Evolutionary conservation across 37 sponge, comb jelly and placozoan species (phyloP), one percentile per base, ranked within the genome.

Genomic region (Ianthella basta): DNA sequence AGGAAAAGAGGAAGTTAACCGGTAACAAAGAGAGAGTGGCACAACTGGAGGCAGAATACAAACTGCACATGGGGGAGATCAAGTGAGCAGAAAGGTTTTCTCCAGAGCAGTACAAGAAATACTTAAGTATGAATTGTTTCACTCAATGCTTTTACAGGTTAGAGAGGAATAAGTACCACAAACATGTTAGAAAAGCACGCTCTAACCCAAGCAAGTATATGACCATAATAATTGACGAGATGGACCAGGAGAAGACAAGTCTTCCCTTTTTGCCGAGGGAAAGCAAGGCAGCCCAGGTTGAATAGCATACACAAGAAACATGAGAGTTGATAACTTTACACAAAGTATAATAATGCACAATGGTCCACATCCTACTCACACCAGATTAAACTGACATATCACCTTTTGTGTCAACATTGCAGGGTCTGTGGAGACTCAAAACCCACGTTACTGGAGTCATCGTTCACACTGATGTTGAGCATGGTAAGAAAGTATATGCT

Each of bases 371-470:
- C n/a, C n/a, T n/a, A n/a, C n/a, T n/a, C n/a, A n/a, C n/a, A n/a
- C n/a, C n/a, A n/a, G n/a, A n/a, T n/a, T n/a, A n/a, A n/a, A n/a
- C n/a, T n/a, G n/a, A n/a, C n/a, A n/a, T n/a, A n/a, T n/a, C n/a
- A n/a, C 23, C 12, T 16, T 64, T 29, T 64, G 6, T 16, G 27
- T 30, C 27, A 64, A 29, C 23, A 20, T 10, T 64, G 23, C 66
- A 64, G 66, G 66, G 66, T 36, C 69, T 88, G 16, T 88, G 88
- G 88, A 40, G 41, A 8, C 68, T 88, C 16, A 41, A 63, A 29
- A 87, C 88, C 18, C 88, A 87, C 80, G 24, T 88, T 19, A 83
- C 88, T 25, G 88, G 88, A 50, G 78, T 27, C 1, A 56, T 88
- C 15, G 67, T 88, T 23, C 88, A 64, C 66, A 64, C 66, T 29